Evolutionary conservation across 2,888 invertebrate species (phyloP), one percentile per base, ranked within the genome.

Genomic region (Volucella inanis): DNA sequence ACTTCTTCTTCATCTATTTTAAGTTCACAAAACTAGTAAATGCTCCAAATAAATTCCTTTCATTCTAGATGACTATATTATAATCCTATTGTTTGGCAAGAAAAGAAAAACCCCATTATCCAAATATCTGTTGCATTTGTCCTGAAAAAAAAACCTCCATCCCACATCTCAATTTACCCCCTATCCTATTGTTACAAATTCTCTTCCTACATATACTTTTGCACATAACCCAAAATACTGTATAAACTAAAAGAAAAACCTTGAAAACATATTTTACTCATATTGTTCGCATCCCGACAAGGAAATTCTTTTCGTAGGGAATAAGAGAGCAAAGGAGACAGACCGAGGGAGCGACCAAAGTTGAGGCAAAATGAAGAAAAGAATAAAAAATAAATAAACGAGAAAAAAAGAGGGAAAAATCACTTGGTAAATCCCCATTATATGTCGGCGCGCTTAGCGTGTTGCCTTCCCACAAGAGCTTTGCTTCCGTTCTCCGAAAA

Each of bases 111-210:
- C 41, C 45, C 57, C 45, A 75, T 64, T 79, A 79, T 55, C 55
- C 55, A 65, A 84, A 74, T 79, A 84, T 79, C 75, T 84, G 83
- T 84, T 84, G 83, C 83, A 75, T 79, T 84, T 65, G 70, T 57
- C 38, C 59, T 52, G 64, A 31, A 49, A 65, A 52, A 64, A 70
- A 64, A 68, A 22, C 15, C n/a, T 62, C 9, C 47, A 11, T 43
- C 38, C 62, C 9, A 45, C 11, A 15, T 62, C 39, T 9, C 14
- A 22, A 52, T 65, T 72, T 82, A 12, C 45, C 22, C 39, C 59
- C 39, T 18, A 55, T 55, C 22, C 78, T 45, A 72, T 78, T 78
- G 78, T 74, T 78, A 57, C 49, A 54, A 70, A 78, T 72, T 71
- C 65, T 45, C 65, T 54, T 61, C 15, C 4, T 57, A n/a, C 43